phyloP scores from a whole-genome alignment of 2,113 vertebrate species.

The Cromileptes altivelis region DNA sequence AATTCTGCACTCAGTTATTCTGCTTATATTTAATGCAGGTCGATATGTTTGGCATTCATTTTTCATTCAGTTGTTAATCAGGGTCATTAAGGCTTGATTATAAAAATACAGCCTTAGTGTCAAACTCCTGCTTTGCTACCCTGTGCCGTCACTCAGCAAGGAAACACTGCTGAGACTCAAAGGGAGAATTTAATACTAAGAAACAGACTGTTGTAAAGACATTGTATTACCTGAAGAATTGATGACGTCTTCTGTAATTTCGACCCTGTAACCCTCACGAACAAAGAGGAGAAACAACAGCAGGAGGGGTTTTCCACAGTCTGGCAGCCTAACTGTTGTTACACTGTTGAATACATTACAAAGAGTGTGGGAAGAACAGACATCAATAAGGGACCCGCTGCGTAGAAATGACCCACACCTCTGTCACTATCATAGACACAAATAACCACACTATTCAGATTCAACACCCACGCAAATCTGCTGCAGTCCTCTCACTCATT shows the following conservation, averaged over 20 bases:
- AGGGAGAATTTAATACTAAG: neutral
- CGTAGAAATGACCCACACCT: neutral
- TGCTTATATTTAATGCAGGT: neutral
- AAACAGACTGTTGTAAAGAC: too few species aligned
- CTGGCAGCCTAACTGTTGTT: neutral
- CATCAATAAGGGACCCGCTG: neutral
- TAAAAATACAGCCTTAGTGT: neutral
- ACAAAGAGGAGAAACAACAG: neutral
- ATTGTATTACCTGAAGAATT: too few species aligned
- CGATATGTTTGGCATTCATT: neutral
- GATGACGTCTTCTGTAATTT: too few species aligned
- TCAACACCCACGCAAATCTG: neutral
- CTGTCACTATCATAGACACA: neutral
- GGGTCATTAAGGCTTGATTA: neutral
- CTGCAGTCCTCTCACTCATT: neutral
- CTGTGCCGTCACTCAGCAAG: neutral
- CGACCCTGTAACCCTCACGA: neutral
- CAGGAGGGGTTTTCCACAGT: neutral
- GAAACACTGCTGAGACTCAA: neutral
- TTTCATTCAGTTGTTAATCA: neutral
- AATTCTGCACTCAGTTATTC: neutral
- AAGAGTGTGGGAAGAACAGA: neutral
- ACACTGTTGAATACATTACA: neutral
- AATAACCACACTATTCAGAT: neutral
- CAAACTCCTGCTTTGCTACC: neutral